Conservation (phyloP, 2,113 vertebrate species). For the Lanius ludovicianus region DNA sequence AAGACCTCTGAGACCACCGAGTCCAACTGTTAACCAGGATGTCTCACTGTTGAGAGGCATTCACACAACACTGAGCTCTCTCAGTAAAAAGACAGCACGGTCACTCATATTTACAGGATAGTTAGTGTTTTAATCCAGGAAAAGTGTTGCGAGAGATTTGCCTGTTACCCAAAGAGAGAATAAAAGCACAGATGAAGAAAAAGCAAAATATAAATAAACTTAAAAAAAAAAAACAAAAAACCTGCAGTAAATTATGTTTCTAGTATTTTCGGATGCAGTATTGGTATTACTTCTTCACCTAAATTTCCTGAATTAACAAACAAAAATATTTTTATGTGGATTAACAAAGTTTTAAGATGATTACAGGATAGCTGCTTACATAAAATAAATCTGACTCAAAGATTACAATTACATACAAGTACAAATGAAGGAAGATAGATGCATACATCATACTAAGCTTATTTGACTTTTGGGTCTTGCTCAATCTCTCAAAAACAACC, state of each 20-base stretch:
- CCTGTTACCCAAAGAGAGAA: neutral
- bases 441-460: neutral
- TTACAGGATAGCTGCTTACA: rapidly evolving
- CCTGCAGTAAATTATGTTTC: neutral
- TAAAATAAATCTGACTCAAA: neutral
- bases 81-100: neutral
- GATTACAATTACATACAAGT: neutral
- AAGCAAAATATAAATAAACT: neutral
- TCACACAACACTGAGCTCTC: neutral
- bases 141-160: neutral
- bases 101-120: neutral
- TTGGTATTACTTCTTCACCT: neutral
- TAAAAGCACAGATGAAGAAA: neutral
- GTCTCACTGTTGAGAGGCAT: neutral
- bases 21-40: neutral
- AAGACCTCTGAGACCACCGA: neutral
- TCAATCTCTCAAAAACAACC: neutral
- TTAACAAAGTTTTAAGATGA: neutral
- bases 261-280: neutral
- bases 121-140: neutral
- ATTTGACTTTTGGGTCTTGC: neutral
- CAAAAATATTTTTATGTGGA: neutral
- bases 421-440: neutral
- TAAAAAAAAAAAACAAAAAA: neutral
- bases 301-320: neutral